Evolutionary conservation across 2,888 invertebrate genomes (phyloP).

Genomic region (Zygaena filipendulae): DNA sequence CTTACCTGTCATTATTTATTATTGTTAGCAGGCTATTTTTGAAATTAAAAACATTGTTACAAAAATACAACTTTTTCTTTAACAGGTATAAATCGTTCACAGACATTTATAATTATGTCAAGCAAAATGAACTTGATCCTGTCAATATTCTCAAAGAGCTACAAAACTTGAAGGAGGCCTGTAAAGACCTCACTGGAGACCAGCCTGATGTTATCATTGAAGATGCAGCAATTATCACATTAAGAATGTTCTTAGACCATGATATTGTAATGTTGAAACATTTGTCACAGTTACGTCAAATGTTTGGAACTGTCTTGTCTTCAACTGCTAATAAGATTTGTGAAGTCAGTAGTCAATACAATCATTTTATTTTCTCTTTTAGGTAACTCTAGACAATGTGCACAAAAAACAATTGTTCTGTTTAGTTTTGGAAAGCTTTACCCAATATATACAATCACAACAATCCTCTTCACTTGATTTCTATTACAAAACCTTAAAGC

Average conservation of each 20-base stretch:
- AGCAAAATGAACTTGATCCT: slow-evolving; percentile 35
- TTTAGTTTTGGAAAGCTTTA: too few species aligned
- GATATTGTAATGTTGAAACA: slow-evolving; percentile 69
- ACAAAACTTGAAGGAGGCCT: slow-evolving; percentile 32
- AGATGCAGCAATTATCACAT: slow-evolving; percentile 70
- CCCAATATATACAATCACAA: too few species aligned
- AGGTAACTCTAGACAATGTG: too few species aligned
- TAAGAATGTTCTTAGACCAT: slow-evolving; percentile 71
- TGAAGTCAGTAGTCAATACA: slow-evolving; percentile 56
- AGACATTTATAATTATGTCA: slow-evolving; percentile 54
- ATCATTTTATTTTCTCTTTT: neutral
- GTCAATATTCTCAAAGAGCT: slow-evolving; percentile 38
- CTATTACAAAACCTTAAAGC: too few species aligned
- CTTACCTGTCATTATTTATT: too few species aligned
- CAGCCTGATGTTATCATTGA: slow-evolving; percentile 69
- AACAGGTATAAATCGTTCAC: slow-evolving; percentile 57
- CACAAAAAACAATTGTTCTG: too few species aligned
- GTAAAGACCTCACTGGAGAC: slow-evolving; percentile 61
- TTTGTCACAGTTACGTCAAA: slow-evolving; percentile 62
- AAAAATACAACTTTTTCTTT: slow-evolving; percentile 22
- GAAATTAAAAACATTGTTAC: too few species aligned
- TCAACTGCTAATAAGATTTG: slow-evolving; percentile 68
- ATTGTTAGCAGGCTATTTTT: too few species aligned
- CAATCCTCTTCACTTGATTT: too few species aligned
- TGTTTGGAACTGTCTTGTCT: slow-evolving; percentile 69